These are phyloP conservation scores for Bellardia bayeri DNA, from an alignment of 2,888 invertebrate genomes.

Conservation along the genomic window DNA sequence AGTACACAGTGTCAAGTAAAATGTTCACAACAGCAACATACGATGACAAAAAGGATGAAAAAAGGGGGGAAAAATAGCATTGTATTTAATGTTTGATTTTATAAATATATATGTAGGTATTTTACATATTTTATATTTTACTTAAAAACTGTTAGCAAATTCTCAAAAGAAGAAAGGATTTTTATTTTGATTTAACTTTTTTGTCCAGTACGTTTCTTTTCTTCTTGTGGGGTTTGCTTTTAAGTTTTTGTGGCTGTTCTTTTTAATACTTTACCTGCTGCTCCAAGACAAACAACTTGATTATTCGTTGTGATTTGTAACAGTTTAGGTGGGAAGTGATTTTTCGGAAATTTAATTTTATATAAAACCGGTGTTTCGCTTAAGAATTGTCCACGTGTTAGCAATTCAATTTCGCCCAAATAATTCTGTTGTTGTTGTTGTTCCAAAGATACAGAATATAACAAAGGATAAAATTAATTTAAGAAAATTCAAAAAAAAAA, in stretches of 20 bases:
- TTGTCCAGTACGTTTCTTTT: slow-evolving; percentile 3
- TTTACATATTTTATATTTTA: background rate
- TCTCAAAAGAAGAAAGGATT: background rate
- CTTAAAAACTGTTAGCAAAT: background rate
- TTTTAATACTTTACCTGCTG: slow-evolving; percentile 84
- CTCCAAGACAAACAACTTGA: slow-evolving; percentile 86
- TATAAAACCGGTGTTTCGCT: slow-evolving; percentile 85
- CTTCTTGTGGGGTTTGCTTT: background rate
- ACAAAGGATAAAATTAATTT: slow-evolving; percentile 29
- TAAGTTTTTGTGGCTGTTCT: slow-evolving; percentile 8
- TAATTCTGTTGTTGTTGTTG: slow-evolving; percentile 84
- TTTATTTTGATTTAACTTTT: slow-evolving; percentile 9
- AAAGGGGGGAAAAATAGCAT: background rate
- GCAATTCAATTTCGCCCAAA: slow-evolving; percentile 86
- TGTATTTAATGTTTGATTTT: slow-evolving; percentile 7
- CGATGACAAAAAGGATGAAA: background rate
- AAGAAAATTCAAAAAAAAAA: slow-evolving; percentile 20
- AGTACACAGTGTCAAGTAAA: slow-evolving; percentile 54
- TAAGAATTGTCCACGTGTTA: slow-evolving; percentile 83
- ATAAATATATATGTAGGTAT: background rate
- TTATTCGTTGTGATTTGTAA: slow-evolving; percentile 86
- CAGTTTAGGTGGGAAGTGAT: slow-evolving; percentile 86
- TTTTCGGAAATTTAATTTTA: slow-evolving; percentile 87
- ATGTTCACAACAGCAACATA: slow-evolving; percentile 24
- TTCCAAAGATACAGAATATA: background rate